Base-by-base conservation (phyloP, 2,797 vertebrate species). In the Sciurus carolinensis region DNA sequence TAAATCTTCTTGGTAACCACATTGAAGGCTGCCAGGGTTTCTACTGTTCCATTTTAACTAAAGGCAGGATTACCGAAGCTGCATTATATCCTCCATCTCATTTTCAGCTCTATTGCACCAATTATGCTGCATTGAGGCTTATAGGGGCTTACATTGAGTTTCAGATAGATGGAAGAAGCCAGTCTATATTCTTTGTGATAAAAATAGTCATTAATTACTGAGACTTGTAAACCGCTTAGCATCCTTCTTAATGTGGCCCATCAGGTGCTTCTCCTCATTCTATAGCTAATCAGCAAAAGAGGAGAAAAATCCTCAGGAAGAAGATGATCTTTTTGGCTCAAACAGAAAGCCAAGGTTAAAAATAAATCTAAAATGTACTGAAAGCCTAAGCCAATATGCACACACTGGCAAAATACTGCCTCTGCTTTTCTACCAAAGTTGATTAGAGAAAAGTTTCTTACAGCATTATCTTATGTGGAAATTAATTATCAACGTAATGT, bases 141-240 rank as follows among this genome's bases (percentile, higher is more conserved):
- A 98, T 97, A 97, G 97, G 97, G 90, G 97, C 98, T 99, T 98
- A 98, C 98, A 98, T 44, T 98, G 98, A 98, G 98, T 98, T 98
- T 97, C 96, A 94, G 98, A 97, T 96, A 98, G 97, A 97, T 98
- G 97, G 97, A 98, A 98, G 97, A 96, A 98, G 97, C 96, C 97
- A 95, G 96, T 97, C 98, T 98, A 98, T 98, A 98, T 97, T 97
- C 97, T 98, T 97, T 97, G 97, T 97, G 98, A 98, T 98, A 98
- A 98, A 98, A 98, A 98, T 98, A 98, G 97, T 96, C 98, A 98
- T 98, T 99, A 98, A 98, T 99, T 98, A 98, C 98, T 95, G 96
- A 98, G 96, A 97, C 97, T 98, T 98, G 96, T 98, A 98, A 98
- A 98, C 97, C 24, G 72, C 98, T 98, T 98, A 98, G 94, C 95